A percentile compares a stretch with the other conserved stretches of the same genome.
phyloP scores from a whole-genome alignment of 2,888 invertebrate genomes.

The Halocaridina rubra region DNA sequence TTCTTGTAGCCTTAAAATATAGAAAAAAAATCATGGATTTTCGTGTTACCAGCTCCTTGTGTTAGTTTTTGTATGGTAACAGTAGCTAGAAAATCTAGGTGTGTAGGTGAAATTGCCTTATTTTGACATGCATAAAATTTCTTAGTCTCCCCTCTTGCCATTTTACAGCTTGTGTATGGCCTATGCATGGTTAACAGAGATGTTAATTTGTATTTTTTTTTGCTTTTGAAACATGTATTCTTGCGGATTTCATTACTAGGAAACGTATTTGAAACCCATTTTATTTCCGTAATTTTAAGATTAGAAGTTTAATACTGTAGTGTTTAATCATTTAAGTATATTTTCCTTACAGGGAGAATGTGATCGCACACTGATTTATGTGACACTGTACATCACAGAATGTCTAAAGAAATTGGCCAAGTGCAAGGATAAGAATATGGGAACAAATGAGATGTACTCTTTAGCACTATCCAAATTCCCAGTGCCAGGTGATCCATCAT shows the following conservation, averaged over 20 bases:
- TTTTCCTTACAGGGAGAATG: constrained; percentile 83
- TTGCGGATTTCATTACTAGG: no score
- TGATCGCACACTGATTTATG: constrained; percentile 95
- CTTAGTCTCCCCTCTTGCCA: no score
- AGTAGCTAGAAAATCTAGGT: no score
- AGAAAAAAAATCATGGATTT: no score
- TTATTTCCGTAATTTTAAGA: no score
- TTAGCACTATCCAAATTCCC: constrained; percentile 94
- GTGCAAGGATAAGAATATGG: constrained; percentile 83
- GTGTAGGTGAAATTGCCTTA: no score
- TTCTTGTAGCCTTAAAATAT: no score
- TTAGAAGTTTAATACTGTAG: no score
- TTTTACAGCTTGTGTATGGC: neutral
- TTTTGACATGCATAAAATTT: no score
- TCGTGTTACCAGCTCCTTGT: neutral
- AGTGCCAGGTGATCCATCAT: constrained; percentile 94
- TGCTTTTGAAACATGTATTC: neutral
- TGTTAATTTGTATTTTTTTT: neutral
- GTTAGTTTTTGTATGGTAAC: neutral
- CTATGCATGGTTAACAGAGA: neutral
- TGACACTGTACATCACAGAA: constrained; percentile 97
- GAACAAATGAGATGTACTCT: constrained; percentile 94
- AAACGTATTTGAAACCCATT: no score
- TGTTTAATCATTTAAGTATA: constrained; percentile 56
- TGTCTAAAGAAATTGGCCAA: constrained; percentile 94